Evolutionary conservation across 2,888 invertebrate species (phyloP).

Genomic region (Heliconius erato): DNA sequence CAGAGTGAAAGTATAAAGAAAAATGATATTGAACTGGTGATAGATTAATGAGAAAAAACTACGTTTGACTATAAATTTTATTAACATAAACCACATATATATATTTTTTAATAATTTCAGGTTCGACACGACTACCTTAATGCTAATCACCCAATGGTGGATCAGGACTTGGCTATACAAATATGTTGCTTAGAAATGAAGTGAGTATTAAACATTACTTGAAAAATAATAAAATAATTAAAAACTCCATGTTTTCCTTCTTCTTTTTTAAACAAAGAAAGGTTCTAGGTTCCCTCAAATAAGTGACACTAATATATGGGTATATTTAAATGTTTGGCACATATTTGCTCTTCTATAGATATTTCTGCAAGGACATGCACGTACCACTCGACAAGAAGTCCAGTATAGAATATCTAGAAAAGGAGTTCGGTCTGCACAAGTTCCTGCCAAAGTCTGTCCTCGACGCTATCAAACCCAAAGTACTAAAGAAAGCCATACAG

Average conservation of each 20-base stretch:
- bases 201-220: constrained; percentile 77
- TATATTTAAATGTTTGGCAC: background rate
- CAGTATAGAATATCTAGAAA: constrained; percentile 97
- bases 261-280: background rate
- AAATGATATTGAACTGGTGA: no score
- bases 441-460: constrained; percentile 96
- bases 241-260: no score
- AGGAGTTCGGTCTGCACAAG: constrained; percentile 97
- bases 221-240: background rate
- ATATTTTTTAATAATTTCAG: constrained; percentile 80
- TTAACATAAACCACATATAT: background rate
- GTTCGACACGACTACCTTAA: constrained; percentile 97
- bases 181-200: constrained; percentile 98
- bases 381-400: constrained; percentile 97
- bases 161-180: constrained; percentile 96
- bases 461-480: constrained; percentile 94
- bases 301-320: background rate
- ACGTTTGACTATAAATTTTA: no score
- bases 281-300: background rate
- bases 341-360: constrained; percentile 60
- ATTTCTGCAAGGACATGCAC: constrained; percentile 93
- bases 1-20: no score
- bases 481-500: constrained; percentile 96
- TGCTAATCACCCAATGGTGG: constrained; percentile 91
- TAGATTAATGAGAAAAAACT: no score